Evolutionary conservation across 2,888 invertebrate species (phyloP).

Genomic region (Anthrax anthrax): DNA sequence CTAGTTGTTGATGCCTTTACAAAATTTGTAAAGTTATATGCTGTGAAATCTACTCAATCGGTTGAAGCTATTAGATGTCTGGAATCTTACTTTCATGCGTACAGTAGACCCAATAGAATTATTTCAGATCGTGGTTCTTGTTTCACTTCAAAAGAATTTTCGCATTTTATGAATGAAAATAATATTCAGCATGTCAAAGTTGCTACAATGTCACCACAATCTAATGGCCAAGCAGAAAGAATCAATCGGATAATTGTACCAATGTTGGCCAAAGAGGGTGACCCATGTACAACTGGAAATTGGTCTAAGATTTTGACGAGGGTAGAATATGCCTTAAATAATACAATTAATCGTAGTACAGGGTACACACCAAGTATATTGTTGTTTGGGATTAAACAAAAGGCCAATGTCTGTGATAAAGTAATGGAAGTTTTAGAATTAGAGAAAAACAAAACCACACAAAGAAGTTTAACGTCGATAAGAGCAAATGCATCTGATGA

Average conservation of each 20-base stretch:
- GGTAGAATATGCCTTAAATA: constrained; percentile 16
- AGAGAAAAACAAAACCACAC: too few relatives aligned
- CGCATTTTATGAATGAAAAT: not conserved
- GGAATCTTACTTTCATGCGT: constrained; percentile 11
- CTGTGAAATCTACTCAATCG: constrained; percentile 20
- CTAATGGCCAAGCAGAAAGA: constrained; percentile 7
- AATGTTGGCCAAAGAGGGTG: constrained; percentile 7
- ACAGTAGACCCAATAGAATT: constrained; percentile 17
- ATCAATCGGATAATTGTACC: constrained; percentile 1
- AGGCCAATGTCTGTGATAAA: too few relatives aligned
- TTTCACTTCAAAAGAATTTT: constrained; percentile 14
- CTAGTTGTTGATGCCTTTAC: constrained; percentile 26
- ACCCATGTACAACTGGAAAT: not conserved
- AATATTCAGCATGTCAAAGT: constrained; percentile 7
- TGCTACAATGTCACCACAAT: constrained; percentile 5
- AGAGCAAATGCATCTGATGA: too few relatives aligned
- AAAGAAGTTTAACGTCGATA: too few relatives aligned
- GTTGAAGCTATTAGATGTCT: constrained; percentile 17
- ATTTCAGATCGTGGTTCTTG: constrained; percentile 27
- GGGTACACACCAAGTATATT: constrained; percentile 16
- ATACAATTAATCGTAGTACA: constrained; percentile 16
- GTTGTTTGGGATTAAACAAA: constrained; percentile 15
- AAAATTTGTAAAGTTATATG: constrained; percentile 22
- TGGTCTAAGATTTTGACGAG: constrained; percentile 11
- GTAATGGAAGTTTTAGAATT: too few relatives aligned